These are phyloP conservation scores for Drosophila tanythrix DNA, from an alignment of 2,888 invertebrate species.

Conservation along the genomic window DNA sequence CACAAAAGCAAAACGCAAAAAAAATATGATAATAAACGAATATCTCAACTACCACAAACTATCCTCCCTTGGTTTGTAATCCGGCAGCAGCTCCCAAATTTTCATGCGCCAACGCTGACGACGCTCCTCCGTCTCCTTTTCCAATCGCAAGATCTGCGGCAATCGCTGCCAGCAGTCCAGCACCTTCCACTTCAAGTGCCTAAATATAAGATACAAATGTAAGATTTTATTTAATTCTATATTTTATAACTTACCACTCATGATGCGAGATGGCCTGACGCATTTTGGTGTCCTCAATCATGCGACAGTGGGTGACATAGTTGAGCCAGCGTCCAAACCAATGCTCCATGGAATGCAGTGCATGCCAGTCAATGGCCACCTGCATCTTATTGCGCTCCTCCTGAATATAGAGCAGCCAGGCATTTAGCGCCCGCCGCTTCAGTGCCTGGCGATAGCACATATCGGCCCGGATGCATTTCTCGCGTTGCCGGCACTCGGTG, in stretches of 20 bases:
- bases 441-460: slow-evolving; percentile 86
- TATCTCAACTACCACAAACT: slow-evolving; percentile 60
- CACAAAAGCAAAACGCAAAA: not conserved
- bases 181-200: slow-evolving; percentile 85
- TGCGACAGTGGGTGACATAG: slow-evolving; percentile 85
- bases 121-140: slow-evolving; percentile 89
- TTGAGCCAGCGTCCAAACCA: slow-evolving; percentile 86
- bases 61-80: slow-evolving; percentile 87
- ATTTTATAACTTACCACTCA: slow-evolving; percentile 78
- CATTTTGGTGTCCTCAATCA: slow-evolving; percentile 85
- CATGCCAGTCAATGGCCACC: slow-evolving; percentile 90
- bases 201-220: slow-evolving; percentile 27
- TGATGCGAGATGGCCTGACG: slow-evolving; percentile 84
- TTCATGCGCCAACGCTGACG: slow-evolving; percentile 90
- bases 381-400: slow-evolving; percentile 86
- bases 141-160: slow-evolving; percentile 88
- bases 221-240: not conserved
- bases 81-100: slow-evolving; percentile 90
- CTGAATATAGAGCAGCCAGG: slow-evolving; percentile 84
- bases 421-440: slow-evolving; percentile 85
- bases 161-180: slow-evolving; percentile 88
- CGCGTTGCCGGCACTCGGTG: slow-evolving; percentile 85
- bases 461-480: slow-evolving; percentile 87
- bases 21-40: slow-evolving; percentile 24
- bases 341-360: slow-evolving; percentile 87